Base-by-base conservation (phyloP, 2,113 vertebrate genomes). In the Actenoides hombroni region DNA sequence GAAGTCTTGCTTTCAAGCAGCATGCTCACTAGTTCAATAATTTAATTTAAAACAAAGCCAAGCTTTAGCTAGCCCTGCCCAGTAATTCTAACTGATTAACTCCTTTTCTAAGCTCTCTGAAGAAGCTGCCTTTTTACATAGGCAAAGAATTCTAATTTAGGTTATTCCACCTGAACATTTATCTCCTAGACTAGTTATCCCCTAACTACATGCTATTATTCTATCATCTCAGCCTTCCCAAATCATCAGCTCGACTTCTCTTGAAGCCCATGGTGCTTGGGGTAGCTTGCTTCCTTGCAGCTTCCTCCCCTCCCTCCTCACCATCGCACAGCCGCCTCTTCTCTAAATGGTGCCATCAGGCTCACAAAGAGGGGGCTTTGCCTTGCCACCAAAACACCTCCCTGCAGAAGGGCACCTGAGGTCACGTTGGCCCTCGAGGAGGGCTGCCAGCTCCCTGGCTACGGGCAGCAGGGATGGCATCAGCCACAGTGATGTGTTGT, bases 391-490 rank as follows among this genome's bases (percentile, higher is more conserved):
- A 53, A 49, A 89, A 49, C 44, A 28, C 25, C 86, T 59, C 2
- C 0, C 37, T 1, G 7, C 54, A 53, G 53, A 75, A 94, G 87
- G 70, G 48, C n/a, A 6, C 61, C 71, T 76, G 90, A 96, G 75
- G 87, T 76, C 90, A 73, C 29, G 19, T 31, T 1, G 0, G 16
- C 61, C 77, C 75, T 63, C 3, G 2, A 59, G 90, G 42, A 78
- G 4, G 0, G 0, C n/a, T 0, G 2, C 15, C 7, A 8, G 29
- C 37, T 76, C 74, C 82, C 75, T 29, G 67, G 59, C 51, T 60
- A 2, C 67, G 89, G 6, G 0, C 17, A 10, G 68, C 68, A 78
- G 83, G 19, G 77, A 10, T 1, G 1, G 20, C 87, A 69, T 73
- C 54, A n/a, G 57, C 65, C 87, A 65, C 17, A 1, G 70, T 48